These are phyloP conservation scores for Trileptium ribeirensis DNA, from an alignment of 2,888 invertebrate genomes.

Conservation along the genomic window DNA sequence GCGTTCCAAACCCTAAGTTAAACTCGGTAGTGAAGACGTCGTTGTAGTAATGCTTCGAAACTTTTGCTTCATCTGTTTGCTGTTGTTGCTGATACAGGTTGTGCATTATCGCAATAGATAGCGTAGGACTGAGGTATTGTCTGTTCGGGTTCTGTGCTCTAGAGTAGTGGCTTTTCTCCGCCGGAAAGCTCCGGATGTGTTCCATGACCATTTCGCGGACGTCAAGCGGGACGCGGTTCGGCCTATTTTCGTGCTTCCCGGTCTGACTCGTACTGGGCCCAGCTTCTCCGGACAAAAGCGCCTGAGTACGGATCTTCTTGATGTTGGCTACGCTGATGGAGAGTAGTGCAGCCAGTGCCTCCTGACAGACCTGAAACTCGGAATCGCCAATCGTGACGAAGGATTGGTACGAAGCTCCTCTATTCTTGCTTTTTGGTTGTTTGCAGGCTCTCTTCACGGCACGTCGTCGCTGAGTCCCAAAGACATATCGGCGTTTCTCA, in stretches of 20 bases:
- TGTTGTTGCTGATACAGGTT: not conserved
- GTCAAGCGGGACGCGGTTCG: not conserved
- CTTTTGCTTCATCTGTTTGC: not conserved
- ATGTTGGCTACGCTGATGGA: not conserved
- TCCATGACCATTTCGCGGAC: not conserved
- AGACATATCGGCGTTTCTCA: not conserved
- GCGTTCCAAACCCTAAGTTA: conserved; percentile 1
- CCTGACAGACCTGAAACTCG: not conserved
- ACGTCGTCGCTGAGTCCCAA: not conserved
- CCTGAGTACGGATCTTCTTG: no score
- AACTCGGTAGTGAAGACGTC: conserved; percentile 7
- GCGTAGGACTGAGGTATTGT: not conserved
- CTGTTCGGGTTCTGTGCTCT: not conserved
- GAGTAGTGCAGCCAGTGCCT: not conserved
- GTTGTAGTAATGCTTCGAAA: not conserved
- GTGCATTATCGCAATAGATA: not conserved
- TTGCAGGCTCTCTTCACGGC: not conserved
- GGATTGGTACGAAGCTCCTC: not conserved
- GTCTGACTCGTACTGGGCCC: not conserved
- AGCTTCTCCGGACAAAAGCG: no score
- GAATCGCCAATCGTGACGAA: not conserved
- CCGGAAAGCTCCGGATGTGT: not conserved
- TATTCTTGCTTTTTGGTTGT: not conserved
- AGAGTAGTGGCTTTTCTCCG: not conserved
- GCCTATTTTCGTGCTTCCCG: not conserved